Evolutionary conservation across 2,888 invertebrate genomes (phyloP), one percentile per base, ranked within the genome.

Genomic region (Hydraecia micacea): DNA sequence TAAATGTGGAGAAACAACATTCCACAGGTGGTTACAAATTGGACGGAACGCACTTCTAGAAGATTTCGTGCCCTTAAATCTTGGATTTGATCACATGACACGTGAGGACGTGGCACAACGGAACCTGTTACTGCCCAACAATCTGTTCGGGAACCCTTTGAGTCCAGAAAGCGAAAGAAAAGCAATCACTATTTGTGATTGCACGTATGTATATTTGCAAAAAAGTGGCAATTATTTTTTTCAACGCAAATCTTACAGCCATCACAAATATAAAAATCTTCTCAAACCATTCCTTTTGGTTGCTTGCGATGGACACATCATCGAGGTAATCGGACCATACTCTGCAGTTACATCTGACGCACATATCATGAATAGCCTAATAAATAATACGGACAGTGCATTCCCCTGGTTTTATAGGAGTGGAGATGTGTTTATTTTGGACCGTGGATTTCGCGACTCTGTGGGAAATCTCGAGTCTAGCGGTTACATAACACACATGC

Each of bases 231-330:
- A 62, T 32, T 62, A 32, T 65, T 60, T 28, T 60, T 60, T 60
- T 2, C 60, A 60, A 60, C 60, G 60, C 2, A 7, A 60, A 6
- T 60, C 36, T 65, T 65, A 63, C 11, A 63, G 36, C 36, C 63
- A 65, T 25, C 63, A 32, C 62, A 62, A 62, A 9, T 62, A 62
- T 9, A 62, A 4, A 28, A 28, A 62, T 9, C 28, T 62, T 25
- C 63, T 65, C 2, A 65, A 65, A 65, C 63, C 63, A 2, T 65
- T 65, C 63, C 63, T 36, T 13, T 65, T 65, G 25, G 63, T 65
- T 65, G 25, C 25, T 65, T 65, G 36, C 2, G 63, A 65, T 65
- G 36, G 36, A 36, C 36, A 65, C 3, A 62, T 62, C 9, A 36
- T 65, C 13, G 63, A 65, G 0, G 63, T 65, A 6, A 65, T 7